Conservation (phyloP, 2,888 invertebrate genomes). For the Penaeus monodon region DNA sequence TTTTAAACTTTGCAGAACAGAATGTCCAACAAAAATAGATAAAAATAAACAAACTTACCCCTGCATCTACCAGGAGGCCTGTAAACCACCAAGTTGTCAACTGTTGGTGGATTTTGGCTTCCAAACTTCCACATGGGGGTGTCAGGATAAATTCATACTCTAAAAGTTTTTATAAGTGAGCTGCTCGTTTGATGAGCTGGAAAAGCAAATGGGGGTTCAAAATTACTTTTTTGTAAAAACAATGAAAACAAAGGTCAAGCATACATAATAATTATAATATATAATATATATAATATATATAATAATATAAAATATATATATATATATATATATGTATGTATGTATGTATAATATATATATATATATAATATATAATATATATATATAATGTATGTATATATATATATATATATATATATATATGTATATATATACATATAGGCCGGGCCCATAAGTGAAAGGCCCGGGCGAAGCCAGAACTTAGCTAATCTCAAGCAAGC, state of each 20-base stretch:
- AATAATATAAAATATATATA: too few species aligned
- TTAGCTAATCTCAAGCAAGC: too few species aligned
- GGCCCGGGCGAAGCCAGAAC: too few species aligned
- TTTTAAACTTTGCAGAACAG: neutral
- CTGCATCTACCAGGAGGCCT: conserved; percentile 57
- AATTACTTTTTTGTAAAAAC: neutral
- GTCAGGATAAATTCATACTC: conserved; percentile 63
- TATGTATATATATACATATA: too few species aligned
- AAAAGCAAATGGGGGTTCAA: neutral
- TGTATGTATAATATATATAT: too few species aligned
- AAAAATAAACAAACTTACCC: conserved; percentile 3
- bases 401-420: too few species aligned
- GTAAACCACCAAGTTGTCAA: conserved; percentile 54
- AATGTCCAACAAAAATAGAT: neutral
- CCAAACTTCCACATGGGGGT: conserved; percentile 55
- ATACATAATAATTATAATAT: too few species aligned
- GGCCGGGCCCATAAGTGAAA: too few species aligned
- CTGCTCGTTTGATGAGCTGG: conserved; percentile 54
- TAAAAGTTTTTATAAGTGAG: conserved; percentile 57
- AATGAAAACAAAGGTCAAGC: neutral
- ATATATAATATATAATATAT: too few species aligned
- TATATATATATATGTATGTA: too few species aligned
- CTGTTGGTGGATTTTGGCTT: conserved; percentile 48
- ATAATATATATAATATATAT: too few species aligned
- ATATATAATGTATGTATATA: too few species aligned